Conservation (phyloP, 2,797 vertebrate species). For the Ctenopoma kingsleyae region DNA sequence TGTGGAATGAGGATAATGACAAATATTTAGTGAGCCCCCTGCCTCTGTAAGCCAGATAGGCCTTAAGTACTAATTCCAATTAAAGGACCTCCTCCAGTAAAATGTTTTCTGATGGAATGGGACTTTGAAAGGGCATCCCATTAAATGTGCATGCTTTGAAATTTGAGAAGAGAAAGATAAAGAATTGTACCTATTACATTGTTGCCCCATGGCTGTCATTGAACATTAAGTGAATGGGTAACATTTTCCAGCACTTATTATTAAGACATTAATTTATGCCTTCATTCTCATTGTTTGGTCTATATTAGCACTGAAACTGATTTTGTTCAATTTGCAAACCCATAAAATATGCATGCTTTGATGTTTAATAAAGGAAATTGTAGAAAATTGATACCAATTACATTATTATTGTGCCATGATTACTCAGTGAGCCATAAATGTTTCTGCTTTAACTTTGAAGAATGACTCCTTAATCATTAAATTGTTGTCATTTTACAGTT, state of each 20-base stretch:
- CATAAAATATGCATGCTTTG: constrained; percentile 37
- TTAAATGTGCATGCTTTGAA: constrained; percentile 38
- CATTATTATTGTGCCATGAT: constrained; percentile 14
- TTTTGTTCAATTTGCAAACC: constrained; percentile 15
- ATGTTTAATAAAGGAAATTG: constrained; percentile 33
- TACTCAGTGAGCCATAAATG: constrained; percentile 32
- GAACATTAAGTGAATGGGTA: constrained; percentile 27
- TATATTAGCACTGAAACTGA: constrained; percentile 20
- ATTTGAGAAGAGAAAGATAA: constrained; percentile 24
- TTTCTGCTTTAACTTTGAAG: constrained; percentile 33
- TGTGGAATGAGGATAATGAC: background rate
- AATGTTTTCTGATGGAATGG: constrained; percentile 18
- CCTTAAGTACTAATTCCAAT: constrained; percentile 27
- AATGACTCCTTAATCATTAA: constrained; percentile 47
- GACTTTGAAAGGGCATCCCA: constrained; percentile 28
- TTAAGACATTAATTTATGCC: constrained; percentile 28
- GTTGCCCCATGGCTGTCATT: constrained; percentile 39
- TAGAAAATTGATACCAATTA: constrained; percentile 10
- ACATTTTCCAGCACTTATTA: constrained; percentile 23
- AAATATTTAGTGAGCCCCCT: background rate
- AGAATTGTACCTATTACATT: constrained; percentile 24
- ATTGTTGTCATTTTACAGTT: constrained; percentile 49
- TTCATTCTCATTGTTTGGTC: constrained; percentile 29
- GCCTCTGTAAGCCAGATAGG: background rate
- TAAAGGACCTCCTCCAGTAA: constrained; percentile 26